phyloP scores from a whole-genome alignment of 2,888 invertebrate species.

The Cheilosia impressa region DNA sequence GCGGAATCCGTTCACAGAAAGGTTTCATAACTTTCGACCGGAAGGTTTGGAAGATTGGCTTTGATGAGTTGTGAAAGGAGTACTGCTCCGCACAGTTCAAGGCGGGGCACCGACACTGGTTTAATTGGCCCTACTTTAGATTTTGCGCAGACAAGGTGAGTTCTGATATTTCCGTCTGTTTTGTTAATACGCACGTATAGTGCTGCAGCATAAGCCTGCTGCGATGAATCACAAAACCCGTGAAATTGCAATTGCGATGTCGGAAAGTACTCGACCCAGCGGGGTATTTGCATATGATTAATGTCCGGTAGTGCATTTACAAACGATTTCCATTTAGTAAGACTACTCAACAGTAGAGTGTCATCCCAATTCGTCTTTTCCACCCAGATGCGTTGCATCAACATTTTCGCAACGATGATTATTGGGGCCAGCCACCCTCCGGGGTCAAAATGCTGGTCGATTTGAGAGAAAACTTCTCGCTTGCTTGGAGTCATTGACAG shows the following conservation, averaged over 20 bases:
- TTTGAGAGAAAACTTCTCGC: conserved; percentile 39
- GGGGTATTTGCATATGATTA: conserved; percentile 26
- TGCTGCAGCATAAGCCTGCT: conserved; percentile 44
- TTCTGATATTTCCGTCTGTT: neutral
- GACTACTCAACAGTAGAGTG: neutral
- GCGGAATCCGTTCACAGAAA: conserved; percentile 31
- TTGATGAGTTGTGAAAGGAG: conserved; percentile 27
- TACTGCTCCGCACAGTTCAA: neutral
- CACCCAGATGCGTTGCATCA: conserved; percentile 30
- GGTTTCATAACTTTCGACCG: neutral
- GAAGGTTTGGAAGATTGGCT: neutral
- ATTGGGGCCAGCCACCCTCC: conserved; percentile 35
- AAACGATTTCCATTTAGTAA: conserved; percentile 25
- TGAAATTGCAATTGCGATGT: conserved; percentile 33
- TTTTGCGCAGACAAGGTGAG: neutral
- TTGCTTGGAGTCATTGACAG: conserved; percentile 9
- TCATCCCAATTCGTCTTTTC: conserved; percentile 44
- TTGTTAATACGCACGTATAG: conserved; percentile 25
- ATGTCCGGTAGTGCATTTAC: conserved; percentile 10
- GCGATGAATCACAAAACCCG: conserved; percentile 52
- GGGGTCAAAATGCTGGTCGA: conserved; percentile 44
- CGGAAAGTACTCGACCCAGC: conserved; percentile 35
- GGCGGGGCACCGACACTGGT: neutral
- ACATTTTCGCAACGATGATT: neutral
- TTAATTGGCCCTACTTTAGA: conserved; percentile 3